Conservation (phyloP, 2,888 invertebrate species). For the Coenonympha glycerion region DNA sequence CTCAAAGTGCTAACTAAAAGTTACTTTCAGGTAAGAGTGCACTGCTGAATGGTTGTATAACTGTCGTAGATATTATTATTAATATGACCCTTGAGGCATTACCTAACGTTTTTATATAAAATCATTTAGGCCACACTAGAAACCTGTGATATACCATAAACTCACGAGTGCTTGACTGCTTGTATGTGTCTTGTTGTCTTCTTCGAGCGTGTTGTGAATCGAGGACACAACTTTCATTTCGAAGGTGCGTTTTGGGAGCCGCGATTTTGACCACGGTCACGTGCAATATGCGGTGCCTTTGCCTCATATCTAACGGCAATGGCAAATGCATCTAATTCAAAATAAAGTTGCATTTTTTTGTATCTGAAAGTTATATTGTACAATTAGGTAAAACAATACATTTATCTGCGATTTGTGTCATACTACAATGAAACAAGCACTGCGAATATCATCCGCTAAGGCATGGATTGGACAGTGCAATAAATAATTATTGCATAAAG, state of each 20-base stretch:
- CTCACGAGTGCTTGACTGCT: conserved; percentile 60
- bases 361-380: too few species aligned
- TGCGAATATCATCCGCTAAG: too few species aligned
- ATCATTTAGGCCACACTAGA: conserved; percentile 69
- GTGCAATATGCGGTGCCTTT: too few species aligned
- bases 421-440: too few species aligned
- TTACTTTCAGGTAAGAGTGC: conserved; percentile 28
- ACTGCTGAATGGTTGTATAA: conserved; percentile 29
- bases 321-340: too few species aligned
- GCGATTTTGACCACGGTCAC: neutral
- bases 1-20: neutral
- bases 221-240: conserved; percentile 23
- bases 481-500: too few species aligned
- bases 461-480: too few species aligned
- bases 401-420: too few species aligned
- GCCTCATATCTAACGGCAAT: too few species aligned
- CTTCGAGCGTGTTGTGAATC: conserved; percentile 50
- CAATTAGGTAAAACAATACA: too few species aligned
- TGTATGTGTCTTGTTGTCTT: conserved; percentile 51
- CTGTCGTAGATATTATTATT: conserved; percentile 21
- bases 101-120: conserved; percentile 33
- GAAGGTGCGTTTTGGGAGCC: conserved; percentile 6
- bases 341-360: too few species aligned
- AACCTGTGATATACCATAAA: conserved; percentile 70
- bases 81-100: conserved; percentile 12